phyloP scores from a whole-genome alignment of 2,888 invertebrate species.

The Orthosia gracilis region DNA sequence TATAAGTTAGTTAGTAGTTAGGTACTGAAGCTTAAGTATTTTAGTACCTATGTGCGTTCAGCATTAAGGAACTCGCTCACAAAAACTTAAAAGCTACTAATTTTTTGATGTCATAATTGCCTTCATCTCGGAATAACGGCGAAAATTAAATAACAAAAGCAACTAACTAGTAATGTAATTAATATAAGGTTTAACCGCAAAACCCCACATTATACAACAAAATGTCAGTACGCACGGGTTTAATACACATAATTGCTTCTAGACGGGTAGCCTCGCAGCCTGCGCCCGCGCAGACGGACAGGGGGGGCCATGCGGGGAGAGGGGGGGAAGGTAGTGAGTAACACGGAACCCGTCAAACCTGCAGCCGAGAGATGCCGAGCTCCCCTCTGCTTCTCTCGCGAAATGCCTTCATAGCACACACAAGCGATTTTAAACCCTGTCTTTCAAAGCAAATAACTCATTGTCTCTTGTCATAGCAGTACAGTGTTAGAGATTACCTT shows the following conservation, averaged over 20 bases:
- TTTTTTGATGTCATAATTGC: no score
- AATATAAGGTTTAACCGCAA: slow-evolving; percentile 35
- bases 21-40: no score
- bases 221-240: slow-evolving; percentile 68
- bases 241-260: slow-evolving; percentile 75
- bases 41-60: no score
- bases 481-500: slow-evolving; percentile 73
- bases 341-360: slow-evolving; percentile 90
- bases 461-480: slow-evolving; percentile 46
- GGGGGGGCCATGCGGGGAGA: slow-evolving; percentile 63
- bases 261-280: slow-evolving; percentile 71
- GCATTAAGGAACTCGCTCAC: no score
- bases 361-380: slow-evolving; percentile 80
- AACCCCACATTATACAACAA: slow-evolving; percentile 49
- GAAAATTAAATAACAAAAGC: neutral
- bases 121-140: neutral
- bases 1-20: no score
- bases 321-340: slow-evolving; percentile 78
- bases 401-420: slow-evolving; percentile 77
- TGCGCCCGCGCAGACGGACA: slow-evolving; percentile 78
- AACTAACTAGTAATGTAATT: slow-evolving; percentile 13
- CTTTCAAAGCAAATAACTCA: slow-evolving; percentile 19
- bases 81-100: no score
- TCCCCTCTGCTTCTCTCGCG: slow-evolving; percentile 81
- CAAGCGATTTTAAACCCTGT: slow-evolving; percentile 68